These are phyloP conservation scores for Ceratina australensis DNA, from an alignment of 1,140 invertebrate species.

Conservation along the genomic window DNA sequence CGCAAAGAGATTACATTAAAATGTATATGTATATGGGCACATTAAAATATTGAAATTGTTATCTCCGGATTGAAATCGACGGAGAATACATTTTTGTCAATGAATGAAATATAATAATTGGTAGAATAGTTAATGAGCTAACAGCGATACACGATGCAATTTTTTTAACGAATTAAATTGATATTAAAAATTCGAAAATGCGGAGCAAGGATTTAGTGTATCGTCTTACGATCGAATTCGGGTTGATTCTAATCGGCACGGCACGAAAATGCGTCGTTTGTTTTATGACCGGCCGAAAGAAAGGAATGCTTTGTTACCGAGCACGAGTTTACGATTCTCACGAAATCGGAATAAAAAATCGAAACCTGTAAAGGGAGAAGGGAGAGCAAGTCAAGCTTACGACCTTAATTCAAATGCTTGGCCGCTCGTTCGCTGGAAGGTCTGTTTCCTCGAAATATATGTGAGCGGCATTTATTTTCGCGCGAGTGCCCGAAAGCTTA, in stretches of 20 bases:
- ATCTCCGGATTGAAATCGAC: no score
- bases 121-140: no score
- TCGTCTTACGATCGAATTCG: neutral
- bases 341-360: constrained; percentile 54
- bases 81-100: no score
- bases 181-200: no score
- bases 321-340: constrained; percentile 44
- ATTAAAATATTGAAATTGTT: no score
- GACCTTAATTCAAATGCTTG: constrained; percentile 45
- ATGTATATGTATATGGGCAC: neutral
- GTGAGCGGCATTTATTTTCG: constrained; percentile 51
- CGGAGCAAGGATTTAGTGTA: no score
- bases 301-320: constrained; percentile 18
- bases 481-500: constrained; percentile 7
- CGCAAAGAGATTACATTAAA: neutral
- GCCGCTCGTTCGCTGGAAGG: constrained; percentile 14
- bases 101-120: no score
- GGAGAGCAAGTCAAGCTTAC: constrained; percentile 11
- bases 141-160: no score
- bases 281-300: constrained; percentile 21
- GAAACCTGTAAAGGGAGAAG: constrained; percentile 47
- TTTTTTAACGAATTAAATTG: no score
- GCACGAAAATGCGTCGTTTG: neutral
- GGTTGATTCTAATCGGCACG: neutral
- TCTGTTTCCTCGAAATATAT: constrained; percentile 55